Conservation (phyloP, 2,797 vertebrate genomes). For the Erethizon dorsatum region DNA sequence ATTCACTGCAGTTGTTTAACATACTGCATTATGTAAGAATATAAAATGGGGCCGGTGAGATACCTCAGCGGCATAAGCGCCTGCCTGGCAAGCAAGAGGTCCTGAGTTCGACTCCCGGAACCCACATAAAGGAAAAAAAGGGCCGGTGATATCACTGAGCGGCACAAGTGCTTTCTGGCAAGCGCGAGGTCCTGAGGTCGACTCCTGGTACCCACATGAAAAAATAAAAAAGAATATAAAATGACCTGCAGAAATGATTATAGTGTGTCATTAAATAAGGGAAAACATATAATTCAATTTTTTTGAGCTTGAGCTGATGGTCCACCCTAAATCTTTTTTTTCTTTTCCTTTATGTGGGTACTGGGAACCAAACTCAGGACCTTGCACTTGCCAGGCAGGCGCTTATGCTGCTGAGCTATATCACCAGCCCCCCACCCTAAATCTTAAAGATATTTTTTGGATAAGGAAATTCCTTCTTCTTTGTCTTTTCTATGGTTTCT, state of each 20-base stretch:
- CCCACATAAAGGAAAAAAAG: no score
- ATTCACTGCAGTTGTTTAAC: conserved; percentile 27
- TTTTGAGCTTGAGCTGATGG: not conserved
- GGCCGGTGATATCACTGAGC: no score
- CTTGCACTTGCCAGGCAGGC: no score
- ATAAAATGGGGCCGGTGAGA: not conserved
- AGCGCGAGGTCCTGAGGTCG: no score
- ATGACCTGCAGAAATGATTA: conserved; percentile 51
- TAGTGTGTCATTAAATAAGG: conserved; percentile 40
- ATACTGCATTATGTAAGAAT: not conserved
- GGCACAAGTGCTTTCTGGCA: no score
- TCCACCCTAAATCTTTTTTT: not conserved
- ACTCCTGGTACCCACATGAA: no score
- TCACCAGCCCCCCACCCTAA: not conserved
- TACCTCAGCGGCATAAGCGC: no score
- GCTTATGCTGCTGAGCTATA: no score
- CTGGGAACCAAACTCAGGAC: no score
- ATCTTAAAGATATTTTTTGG: conserved; percentile 1
- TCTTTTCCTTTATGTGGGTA: no score
- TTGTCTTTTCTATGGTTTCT: not conserved
- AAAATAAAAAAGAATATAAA: not conserved
- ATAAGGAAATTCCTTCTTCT: not conserved
- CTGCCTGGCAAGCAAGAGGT: no score
- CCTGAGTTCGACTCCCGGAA: no score
- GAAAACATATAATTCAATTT: conserved; percentile 34